Conservation (phyloP, 2,888 invertebrate genomes). For the Parasteatoda lunata region DNA sequence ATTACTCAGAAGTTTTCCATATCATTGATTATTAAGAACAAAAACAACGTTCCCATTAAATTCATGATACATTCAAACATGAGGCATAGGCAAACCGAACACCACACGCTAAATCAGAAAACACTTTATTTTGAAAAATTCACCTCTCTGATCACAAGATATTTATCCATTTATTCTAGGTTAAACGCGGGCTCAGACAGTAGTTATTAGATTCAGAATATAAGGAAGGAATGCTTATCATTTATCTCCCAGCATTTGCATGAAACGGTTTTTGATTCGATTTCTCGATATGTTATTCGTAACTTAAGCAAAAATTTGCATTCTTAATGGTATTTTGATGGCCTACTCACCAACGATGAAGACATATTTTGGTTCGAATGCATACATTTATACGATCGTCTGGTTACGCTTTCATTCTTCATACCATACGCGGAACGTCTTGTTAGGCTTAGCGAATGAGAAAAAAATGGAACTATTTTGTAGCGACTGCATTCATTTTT, state of each 20-base stretch:
- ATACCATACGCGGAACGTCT: slow-evolving; percentile 25
- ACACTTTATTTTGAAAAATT: slow-evolving; percentile 11
- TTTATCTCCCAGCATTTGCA: slow-evolving; percentile 52
- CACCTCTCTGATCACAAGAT: slow-evolving; percentile 23
- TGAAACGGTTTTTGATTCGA: slow-evolving; percentile 57
- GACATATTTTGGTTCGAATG: slow-evolving; percentile 36
- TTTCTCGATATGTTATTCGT: slow-evolving; percentile 47
- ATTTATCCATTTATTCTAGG: slow-evolving; percentile 41
- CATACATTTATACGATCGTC: slow-evolving; percentile 1
- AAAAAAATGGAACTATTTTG: slow-evolving; percentile 27
- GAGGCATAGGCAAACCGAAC: neutral
- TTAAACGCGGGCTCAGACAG: slow-evolving; percentile 20
- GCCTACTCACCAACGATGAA: slow-evolving; percentile 52
- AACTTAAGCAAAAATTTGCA: slow-evolving; percentile 61
- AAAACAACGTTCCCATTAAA: neutral
- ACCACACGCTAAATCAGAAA: neutral
- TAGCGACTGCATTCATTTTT: slow-evolving; percentile 16
- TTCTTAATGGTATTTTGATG: slow-evolving; percentile 65
- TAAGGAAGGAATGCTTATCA: slow-evolving; percentile 13
- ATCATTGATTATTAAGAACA: neutral
- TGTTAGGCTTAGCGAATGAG: slow-evolving; percentile 43
- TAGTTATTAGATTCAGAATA: slow-evolving; percentile 41
- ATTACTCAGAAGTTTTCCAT: neutral
- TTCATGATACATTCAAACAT: neutral
- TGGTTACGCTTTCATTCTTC: slow-evolving; percentile 30